Evolutionary conservation across 2,113 vertebrate genomes (phyloP).

Genomic region (Vulpes lagopus): DNA sequence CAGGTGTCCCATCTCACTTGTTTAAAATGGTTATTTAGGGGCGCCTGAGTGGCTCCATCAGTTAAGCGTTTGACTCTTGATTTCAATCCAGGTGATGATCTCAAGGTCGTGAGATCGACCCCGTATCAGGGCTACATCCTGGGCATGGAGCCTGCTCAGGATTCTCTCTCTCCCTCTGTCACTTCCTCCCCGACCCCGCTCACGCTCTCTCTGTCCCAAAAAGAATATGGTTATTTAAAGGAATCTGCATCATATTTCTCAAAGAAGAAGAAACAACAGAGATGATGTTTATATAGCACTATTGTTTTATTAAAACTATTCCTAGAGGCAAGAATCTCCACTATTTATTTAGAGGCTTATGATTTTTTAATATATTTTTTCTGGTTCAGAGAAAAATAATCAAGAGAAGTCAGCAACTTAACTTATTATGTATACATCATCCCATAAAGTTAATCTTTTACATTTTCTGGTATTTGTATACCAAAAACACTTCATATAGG

Average conservation of each 20-base stretch:
- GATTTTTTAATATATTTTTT: slow-evolving; percentile 11
- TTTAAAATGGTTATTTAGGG: slow-evolving; percentile 70
- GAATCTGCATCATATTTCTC: slow-evolving; percentile 53
- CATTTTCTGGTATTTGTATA: background rate
- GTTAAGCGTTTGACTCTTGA: background rate
- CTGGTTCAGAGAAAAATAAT: background rate
- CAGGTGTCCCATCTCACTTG: background rate
- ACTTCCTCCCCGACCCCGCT: background rate
- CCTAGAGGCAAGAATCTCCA: background rate
- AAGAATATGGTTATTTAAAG: slow-evolving; percentile 60
- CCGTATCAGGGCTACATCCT: background rate
- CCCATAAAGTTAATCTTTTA: background rate
- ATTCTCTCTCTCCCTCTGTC: background rate
- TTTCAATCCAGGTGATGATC: background rate
- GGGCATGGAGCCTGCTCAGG: background rate
- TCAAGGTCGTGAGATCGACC: background rate
- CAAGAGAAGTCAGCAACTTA: background rate
- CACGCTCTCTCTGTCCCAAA: background rate
- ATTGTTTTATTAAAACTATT: background rate
- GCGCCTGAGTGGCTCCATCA: background rate
- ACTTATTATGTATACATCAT: background rate
- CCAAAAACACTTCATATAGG: background rate
- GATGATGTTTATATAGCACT: background rate
- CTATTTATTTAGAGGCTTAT: background rate
- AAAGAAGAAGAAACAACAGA: background rate